Conservation (phyloP, 2,888 invertebrate species). For the Dolichopus griseipennis region DNA sequence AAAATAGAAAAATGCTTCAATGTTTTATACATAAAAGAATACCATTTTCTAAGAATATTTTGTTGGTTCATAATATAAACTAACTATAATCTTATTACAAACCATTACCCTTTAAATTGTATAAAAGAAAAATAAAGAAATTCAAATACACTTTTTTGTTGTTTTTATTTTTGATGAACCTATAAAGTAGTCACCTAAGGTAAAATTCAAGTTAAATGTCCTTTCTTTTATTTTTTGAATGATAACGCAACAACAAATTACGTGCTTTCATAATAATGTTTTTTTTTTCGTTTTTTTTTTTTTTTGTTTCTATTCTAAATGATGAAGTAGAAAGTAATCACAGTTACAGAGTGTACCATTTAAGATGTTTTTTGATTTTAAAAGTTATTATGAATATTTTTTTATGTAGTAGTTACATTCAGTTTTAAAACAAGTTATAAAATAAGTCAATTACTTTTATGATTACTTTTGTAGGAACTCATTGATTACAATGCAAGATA, state of each 20-base stretch:
- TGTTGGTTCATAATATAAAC: neutral
- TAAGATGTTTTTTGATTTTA: too few species aligned
- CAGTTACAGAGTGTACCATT: neutral
- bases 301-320: neutral
- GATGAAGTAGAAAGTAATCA: neutral
- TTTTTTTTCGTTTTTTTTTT: neutral
- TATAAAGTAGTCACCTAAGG: conserved; percentile 6
- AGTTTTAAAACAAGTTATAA: too few species aligned
- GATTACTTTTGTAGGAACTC: too few species aligned
- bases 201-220: conserved; percentile 3
- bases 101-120: conserved; percentile 1
- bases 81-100: neutral
- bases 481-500: too few species aligned
- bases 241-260: neutral
- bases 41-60: neutral
- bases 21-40: neutral
- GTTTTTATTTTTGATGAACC: neutral
- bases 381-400: too few species aligned
- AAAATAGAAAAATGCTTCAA: neutral
- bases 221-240: neutral
- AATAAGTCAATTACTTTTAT: too few species aligned
- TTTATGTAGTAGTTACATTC: too few species aligned
- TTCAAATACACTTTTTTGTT: neutral
- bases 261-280: neutral
- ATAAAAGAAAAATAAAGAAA: neutral